Evolutionary conservation across 2,797 vertebrate species (phyloP), one percentile per base, ranked within the genome.

Genomic region (Choloepus didactylus): DNA sequence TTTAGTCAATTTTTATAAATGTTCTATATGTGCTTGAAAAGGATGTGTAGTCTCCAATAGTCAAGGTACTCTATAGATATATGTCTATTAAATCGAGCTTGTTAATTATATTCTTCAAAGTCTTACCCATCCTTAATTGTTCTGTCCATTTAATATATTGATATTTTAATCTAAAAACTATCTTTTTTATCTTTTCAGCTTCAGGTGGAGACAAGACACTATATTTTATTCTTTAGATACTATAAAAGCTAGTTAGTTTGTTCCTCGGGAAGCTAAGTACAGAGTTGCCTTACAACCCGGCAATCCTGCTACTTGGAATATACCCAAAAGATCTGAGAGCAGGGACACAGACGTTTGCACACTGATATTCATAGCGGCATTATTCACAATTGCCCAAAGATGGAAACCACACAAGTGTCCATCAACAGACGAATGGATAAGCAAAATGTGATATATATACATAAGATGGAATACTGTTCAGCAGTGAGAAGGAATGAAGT

Each of bases 31-130:
- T n/a, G 25, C 31, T 49, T 41, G 70, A 35, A 80, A 56, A 29
- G 69, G 12, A 9, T 6, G 25, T 2, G 46, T 11, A 1, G 3
- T 31, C 41, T 77, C 46, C 38, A 3, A 2, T 1, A 14, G 11
- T 12, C 12, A 2, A 23, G 2, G 29, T 38, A 44, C 11, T 23
- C 9, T 25, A 46, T 72, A 60, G 35, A 35, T 35, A 35, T 35
- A 35, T 35, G 35, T 9, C 25, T 27, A 35, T 19, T 35, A 51
- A 12, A 72, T 54, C 44, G 3, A 56, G 54, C 54, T 46, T 79
- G 51, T 25, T 54, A 56, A 23, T 76, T 14, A 84, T 44, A 38
- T 35, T 66, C 44, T 56, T 56, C 21, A 69, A 64, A 91, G 38
- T 56, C 35, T 49, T 35, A 49, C 7, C 41, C 21, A 44, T 18